These are phyloP conservation scores for Dipodomys stephensi DNA, from an alignment of 2,113 vertebrate species.

Conservation along the genomic window DNA sequence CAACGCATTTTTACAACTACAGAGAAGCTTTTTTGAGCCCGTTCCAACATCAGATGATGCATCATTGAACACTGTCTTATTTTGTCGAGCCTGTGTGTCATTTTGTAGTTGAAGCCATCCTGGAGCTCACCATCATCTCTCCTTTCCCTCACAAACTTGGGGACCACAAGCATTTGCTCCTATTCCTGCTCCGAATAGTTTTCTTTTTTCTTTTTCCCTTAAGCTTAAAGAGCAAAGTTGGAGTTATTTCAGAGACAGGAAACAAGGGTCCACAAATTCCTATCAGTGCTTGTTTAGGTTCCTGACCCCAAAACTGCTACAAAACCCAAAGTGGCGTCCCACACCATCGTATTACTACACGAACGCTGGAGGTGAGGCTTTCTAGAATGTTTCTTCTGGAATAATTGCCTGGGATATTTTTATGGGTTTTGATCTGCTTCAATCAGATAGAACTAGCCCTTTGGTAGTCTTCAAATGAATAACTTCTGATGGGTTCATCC, in stretches of 20 bases:
- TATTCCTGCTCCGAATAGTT: too few relatives aligned
- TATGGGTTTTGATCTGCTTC: neutral
- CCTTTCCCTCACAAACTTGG: too few relatives aligned
- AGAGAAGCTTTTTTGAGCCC: neutral
- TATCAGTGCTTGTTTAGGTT: neutral
- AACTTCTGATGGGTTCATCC: neutral
- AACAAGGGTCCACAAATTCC: neutral
- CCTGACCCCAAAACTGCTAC: neutral
- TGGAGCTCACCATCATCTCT: too few relatives aligned
- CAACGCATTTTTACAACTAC: neutral
- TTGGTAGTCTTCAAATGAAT: neutral
- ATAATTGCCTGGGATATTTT: neutral
- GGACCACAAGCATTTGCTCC: too few relatives aligned
- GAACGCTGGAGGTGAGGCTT: neutral
- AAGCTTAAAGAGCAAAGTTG: neutral
- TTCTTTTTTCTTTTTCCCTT: too few relatives aligned
- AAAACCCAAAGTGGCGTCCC: neutral
- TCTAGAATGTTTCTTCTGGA: neutral
- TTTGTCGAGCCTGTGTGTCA: neutral
- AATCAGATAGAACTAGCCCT: neutral
- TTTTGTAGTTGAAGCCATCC: too few relatives aligned
- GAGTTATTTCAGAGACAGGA: neutral
- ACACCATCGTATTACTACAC: neutral
- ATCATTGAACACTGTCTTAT: neutral
- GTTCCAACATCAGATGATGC: neutral